Conservation (phyloP, 2,797 vertebrate species). For the Lepus oiostolus region DNA sequence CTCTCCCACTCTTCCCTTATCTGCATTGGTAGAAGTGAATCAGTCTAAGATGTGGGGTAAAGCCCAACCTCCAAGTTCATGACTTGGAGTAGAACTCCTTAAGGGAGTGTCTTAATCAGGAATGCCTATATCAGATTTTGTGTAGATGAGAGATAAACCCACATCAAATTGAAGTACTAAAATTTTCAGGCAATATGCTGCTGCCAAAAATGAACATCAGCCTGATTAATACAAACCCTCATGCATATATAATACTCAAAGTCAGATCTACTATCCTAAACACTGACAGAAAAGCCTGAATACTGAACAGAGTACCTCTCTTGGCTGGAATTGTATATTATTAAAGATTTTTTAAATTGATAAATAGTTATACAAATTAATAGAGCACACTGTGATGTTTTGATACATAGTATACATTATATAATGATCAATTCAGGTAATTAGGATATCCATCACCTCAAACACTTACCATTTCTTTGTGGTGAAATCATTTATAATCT, state of each 20-base stretch:
- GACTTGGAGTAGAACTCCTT: not conserved
- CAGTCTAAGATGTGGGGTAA: not conserved
- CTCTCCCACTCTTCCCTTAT: not conserved
- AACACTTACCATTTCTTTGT: not conserved
- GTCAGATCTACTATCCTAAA: not conserved
- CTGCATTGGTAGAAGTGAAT: not conserved
- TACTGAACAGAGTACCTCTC: not conserved
- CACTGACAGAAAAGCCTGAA: not conserved
- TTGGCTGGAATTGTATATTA: not conserved
- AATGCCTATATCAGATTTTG: not conserved
- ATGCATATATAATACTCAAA: not conserved
- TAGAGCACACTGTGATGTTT: not conserved
- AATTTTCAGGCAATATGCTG: not conserved
- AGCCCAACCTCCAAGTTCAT: not conserved
- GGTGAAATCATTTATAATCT: not conserved
- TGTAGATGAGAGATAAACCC: not conserved
- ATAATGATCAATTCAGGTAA: not conserved
- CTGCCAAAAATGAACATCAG: not conserved
- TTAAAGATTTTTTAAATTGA: not conserved
- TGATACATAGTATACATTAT: not conserved
- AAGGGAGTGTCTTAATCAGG: not conserved
- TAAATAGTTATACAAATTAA: not conserved
- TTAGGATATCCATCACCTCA: not conserved
- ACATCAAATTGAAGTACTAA: not conserved
- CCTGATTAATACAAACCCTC: not conserved